These are phyloP conservation scores for Luidia sarsii DNA, from an alignment of 53 echinoderm and acorn worm genomes.

Conservation along the genomic window DNA sequence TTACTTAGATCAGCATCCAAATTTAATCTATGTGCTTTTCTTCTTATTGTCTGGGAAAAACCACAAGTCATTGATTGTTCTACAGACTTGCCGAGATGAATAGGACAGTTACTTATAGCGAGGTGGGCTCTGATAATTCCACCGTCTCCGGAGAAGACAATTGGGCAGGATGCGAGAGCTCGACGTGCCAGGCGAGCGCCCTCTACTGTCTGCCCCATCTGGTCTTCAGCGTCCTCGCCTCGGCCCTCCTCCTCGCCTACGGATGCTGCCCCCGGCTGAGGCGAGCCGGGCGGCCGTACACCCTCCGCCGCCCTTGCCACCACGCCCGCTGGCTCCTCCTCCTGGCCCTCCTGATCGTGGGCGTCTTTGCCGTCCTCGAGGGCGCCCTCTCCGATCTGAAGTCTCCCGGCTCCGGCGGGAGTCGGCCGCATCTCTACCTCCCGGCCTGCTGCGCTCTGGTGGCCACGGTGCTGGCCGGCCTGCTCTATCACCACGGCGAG, in stretches of 20 bases:
- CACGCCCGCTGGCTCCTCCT: constrained; percentile 36
- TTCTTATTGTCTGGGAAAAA: too few species aligned
- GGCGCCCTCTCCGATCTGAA: constrained; percentile 45
- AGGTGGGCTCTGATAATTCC: too few species aligned
- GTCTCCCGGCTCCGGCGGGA: not conserved
- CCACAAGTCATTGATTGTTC: too few species aligned
- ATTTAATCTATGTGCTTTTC: too few species aligned
- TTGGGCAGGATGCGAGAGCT: too few species aligned
- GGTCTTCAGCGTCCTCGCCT: constrained; percentile 34
- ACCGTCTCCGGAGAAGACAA: too few species aligned
- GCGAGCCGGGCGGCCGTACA: not conserved
- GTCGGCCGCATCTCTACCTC: constrained; percentile 57
- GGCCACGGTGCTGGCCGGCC: constrained; percentile 3
- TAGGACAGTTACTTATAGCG: too few species aligned
- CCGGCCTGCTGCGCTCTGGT: constrained; percentile 12
- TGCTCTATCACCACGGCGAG: constrained; percentile 27
- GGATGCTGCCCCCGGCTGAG: constrained; percentile 36
- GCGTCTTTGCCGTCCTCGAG: constrained; percentile 29
- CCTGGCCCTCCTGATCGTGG: not conserved
- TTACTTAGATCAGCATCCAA: too few species aligned
- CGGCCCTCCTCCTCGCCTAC: constrained; percentile 36
- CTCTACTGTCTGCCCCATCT: constrained; percentile 51
- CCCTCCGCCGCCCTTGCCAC: constrained; percentile 46
- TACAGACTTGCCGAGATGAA: too few species aligned
- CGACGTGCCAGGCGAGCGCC: constrained; percentile 3